A percentile compares a stretch with the other conserved stretches of the same genome.
phyloP scores from a whole-genome alignment of 2,888 invertebrate genomes.

The Exocentrus adspersus region DNA sequence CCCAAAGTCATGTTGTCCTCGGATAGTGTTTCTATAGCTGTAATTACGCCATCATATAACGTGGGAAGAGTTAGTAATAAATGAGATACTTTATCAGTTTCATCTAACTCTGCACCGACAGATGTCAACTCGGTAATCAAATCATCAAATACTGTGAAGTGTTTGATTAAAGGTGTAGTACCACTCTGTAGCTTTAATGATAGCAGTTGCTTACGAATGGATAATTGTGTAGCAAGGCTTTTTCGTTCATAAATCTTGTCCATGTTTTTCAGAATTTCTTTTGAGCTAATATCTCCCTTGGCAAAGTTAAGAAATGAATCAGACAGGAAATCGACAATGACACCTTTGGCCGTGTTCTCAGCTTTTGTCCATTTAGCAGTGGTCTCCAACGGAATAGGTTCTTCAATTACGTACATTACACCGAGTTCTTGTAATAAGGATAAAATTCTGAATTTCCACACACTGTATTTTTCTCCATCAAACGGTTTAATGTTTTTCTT shows the following conservation, averaged over 20 bases:
- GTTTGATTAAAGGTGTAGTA: constrained; percentile 41
- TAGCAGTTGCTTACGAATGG: constrained; percentile 44
- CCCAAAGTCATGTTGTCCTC: constrained; percentile 53
- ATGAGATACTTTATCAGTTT: constrained; percentile 56
- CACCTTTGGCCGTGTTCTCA: constrained; percentile 8
- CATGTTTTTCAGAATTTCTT: neutral
- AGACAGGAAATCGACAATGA: constrained; percentile 27
- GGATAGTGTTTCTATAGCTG: constrained; percentile 56
- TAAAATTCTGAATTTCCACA: constrained; percentile 17
- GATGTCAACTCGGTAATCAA: constrained; percentile 53
- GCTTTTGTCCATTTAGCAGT: neutral
- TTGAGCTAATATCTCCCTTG: neutral
- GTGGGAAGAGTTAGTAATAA: constrained; percentile 55
- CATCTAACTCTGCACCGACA: constrained; percentile 55
- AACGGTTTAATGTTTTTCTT: constrained; percentile 16
- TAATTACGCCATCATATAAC: constrained; percentile 56
- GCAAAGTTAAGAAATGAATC: constrained; percentile 25
- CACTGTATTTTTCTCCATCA: constrained; percentile 19
- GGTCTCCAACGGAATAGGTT: neutral
- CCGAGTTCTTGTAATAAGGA: constrained; percentile 2
- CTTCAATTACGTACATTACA: neutral
- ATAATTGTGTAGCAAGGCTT: constrained; percentile 46
- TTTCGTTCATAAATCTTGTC: constrained; percentile 29
- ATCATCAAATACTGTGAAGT: constrained; percentile 55
- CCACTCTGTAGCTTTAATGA: constrained; percentile 41